phyloP scores from a whole-genome alignment of 2,797 vertebrate species.

The Tinamus major region DNA sequence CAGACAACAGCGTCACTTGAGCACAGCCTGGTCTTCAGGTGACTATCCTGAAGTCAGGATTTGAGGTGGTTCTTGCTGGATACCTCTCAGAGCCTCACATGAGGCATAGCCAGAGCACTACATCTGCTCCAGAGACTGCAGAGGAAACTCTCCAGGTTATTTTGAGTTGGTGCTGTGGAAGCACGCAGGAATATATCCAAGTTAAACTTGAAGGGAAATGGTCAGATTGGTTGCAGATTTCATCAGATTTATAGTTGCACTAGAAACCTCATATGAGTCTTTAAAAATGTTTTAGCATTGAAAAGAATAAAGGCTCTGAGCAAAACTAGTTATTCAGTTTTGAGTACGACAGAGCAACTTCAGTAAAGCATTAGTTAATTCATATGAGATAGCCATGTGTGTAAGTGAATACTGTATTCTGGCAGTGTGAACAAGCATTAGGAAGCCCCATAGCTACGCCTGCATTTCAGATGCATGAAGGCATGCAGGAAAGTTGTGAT shows the following conservation, averaged over 20 bases:
- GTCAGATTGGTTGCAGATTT: not conserved
- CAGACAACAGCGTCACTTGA: not conserved
- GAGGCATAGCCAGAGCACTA: slow-evolving; percentile 12
- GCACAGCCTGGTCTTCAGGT: not conserved
- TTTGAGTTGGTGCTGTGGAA: slow-evolving; percentile 48
- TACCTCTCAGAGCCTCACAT: not conserved
- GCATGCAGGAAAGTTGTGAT: not conserved
- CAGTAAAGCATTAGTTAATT: not conserved
- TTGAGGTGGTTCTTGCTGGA: not conserved
- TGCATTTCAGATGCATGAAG: not conserved
- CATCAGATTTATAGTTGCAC: not conserved
- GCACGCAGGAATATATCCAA: not conserved
- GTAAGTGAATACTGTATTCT: not conserved
- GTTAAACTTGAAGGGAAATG: not conserved
- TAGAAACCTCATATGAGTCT: not conserved
- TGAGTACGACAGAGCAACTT: not conserved
- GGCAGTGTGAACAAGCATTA: not conserved
- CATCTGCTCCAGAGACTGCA: not conserved
- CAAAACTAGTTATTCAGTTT: not conserved
- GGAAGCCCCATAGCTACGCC: not conserved
- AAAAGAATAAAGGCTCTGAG: not conserved
- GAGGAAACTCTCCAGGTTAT: slow-evolving; percentile 41
- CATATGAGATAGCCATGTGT: not conserved
- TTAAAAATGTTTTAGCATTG: not conserved
- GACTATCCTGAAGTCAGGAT: not conserved